Evolutionary conservation across 2,797 vertebrate species (phyloP), one percentile per base, ranked within the genome.

Genomic region (Cichlasoma orientale): DNA sequence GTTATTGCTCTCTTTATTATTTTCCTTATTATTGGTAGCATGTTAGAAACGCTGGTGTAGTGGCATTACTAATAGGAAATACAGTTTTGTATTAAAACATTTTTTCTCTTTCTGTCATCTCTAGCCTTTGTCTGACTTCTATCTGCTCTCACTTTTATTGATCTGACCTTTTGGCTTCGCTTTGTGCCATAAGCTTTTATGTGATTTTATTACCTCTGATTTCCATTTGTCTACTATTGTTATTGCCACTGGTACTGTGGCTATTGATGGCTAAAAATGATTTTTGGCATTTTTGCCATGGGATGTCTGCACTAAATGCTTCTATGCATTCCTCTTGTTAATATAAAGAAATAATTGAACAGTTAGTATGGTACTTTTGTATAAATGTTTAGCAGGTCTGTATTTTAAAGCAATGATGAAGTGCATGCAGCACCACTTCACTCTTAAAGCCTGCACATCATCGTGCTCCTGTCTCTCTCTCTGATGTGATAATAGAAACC

Each of bases 11-110:
- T 61, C 41, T 14, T 53, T 53, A 11, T 14, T 54, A 21, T 44
- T 10, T 41, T 63, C 21, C 4, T 33, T 61, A 3, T 61, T 23
- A 38, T 8, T 61, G 47, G 27, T 8, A 68, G 0, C 16, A 1
- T 0, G 0, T 23, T 66, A 29, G 38, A 68, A 16, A 68, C 29
- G 63, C 63, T n/a, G 41, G 3, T 12, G 16, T 0, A 0, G 41
- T 13, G 25, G 2, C 7, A 25, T 14, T 29, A 68, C 63, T n/a
- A 68, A 68, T 8, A 68, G 41, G 27, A 68, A 29, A 12, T 1
- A 50, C 18, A 12, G 16, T 29, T 68, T 68, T 29, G 10, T 2
- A 8, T 50, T 25, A 12, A 27, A 27, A 11, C 50, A 11, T 53
- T 18, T 4, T 52, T 52, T 2, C 9, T 10, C 9, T 52, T 18